Percentiles rank a stretch among this genome's conserved stretches.
These are phyloP conservation scores for Ganaspis sp. DNA, from an alignment of 1,140 invertebrate species.

Conservation along the genomic window DNA sequence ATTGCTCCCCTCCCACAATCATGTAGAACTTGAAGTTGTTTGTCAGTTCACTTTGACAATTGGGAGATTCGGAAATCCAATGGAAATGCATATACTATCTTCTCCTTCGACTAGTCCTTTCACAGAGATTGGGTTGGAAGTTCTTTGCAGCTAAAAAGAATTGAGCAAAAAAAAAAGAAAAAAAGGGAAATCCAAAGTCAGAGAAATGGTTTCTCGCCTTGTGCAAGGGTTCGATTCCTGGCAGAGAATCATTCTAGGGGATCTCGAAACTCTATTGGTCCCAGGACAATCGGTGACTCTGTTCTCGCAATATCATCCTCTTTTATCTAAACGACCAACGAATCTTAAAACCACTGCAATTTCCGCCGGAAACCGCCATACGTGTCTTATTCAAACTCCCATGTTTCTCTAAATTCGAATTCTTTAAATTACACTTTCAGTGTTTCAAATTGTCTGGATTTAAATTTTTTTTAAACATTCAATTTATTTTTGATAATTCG, in stretches of 20 bases:
- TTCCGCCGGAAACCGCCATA: conserved; percentile 37
- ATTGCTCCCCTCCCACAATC: conserved; percentile 13
- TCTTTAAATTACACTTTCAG: not conserved
- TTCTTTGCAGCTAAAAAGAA: conserved; percentile 30
- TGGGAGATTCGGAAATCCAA: not conserved
- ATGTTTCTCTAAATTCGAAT: conserved; percentile 32
- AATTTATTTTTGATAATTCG: too few species aligned
- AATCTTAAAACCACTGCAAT: conserved; percentile 53
- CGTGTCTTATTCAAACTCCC: conserved; percentile 41
- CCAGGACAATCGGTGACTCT: conserved; percentile 49
- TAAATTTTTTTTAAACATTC: too few species aligned
- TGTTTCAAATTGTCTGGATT: too few species aligned
- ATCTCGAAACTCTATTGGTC: conserved; percentile 56
- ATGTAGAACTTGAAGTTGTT: not conserved
- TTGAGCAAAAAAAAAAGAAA: conserved; percentile 32
- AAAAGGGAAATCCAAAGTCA: conserved; percentile 25
- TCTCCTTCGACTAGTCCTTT: conserved; percentile 4
- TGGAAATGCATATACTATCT: conserved; percentile 23
- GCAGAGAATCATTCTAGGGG: conserved; percentile 47
- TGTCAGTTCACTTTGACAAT: conserved; percentile 17
- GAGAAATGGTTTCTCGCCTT: conserved; percentile 40
- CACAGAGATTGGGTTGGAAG: conserved; percentile 35
- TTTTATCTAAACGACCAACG: conserved; percentile 63
- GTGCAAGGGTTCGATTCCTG: conserved; percentile 36
- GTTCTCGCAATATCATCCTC: conserved; percentile 55